phyloP scores from a whole-genome alignment of 2,888 invertebrate genomes.

The Orchesella flavescens region DNA sequence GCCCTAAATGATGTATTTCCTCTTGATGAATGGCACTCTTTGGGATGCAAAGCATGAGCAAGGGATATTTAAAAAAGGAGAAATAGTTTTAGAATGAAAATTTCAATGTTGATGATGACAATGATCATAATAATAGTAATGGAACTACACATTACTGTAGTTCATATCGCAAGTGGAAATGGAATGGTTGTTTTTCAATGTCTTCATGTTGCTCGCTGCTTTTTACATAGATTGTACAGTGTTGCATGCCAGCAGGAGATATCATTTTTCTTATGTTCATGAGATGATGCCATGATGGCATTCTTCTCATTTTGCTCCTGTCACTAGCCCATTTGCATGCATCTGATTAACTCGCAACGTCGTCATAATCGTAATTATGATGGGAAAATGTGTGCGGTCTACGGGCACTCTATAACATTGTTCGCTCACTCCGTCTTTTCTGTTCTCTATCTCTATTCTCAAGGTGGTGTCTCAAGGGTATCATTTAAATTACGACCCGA shows the following conservation, averaged over 20 bases:
- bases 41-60: background rate
- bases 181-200: slow-evolving; percentile 4
- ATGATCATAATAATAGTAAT: background rate
- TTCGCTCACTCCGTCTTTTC: background rate
- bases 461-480: slow-evolving; percentile 24
- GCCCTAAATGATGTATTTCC: slow-evolving; percentile 32
- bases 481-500: slow-evolving; percentile 30
- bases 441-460: slow-evolving; percentile 11
- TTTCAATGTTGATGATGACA: background rate
- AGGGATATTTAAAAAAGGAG: slow-evolving; percentile 11
- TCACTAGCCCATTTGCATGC: slow-evolving; percentile 29
- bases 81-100: background rate
- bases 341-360: slow-evolving; percentile 27
- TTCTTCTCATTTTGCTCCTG: slow-evolving; percentile 8
- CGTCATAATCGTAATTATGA: slow-evolving; percentile 30
- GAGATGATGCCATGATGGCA: background rate
- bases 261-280: background rate
- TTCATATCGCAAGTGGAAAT: slow-evolving; percentile 9
- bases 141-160: background rate
- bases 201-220: background rate
- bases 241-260: slow-evolving; percentile 25
- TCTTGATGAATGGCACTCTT: background rate
- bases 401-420: background rate
- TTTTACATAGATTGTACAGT: background rate
- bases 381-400: slow-evolving; percentile 16